A percentile compares a stretch with the other conserved stretches of the same genome.
These are phyloP conservation scores for Apis mellifera DNA, from an alignment of 1,140 invertebrate genomes.

Conservation along the genomic window Amel_HAv3.1 CM009931.2:1259001-1259500, in stretches of 20 bases:
- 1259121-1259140: conserved; percentile 44
- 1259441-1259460: not conserved
- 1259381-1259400: not conserved
- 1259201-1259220: not conserved
- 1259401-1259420: not conserved
- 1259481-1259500: not conserved
- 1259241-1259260: conserved; percentile 22
- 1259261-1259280: not conserved
- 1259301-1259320: not conserved
- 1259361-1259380: not conserved
- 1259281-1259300: not conserved
- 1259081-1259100: conserved; percentile 24
- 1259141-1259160: conserved; percentile 22
- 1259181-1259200: not conserved
- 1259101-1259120: not conserved
- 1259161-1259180: conserved; percentile 17
- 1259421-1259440: not conserved
- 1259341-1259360: not conserved
- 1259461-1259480: not conserved
- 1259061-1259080: conserved; percentile 31
- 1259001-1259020: not conserved
- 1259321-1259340: not conserved
- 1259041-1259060: conserved; percentile 22
- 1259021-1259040: too few species aligned
- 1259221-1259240: not conserved